Base-by-base conservation (phyloP, 2,797 vertebrate genomes). In the Mionectes olivaceus region DNA sequence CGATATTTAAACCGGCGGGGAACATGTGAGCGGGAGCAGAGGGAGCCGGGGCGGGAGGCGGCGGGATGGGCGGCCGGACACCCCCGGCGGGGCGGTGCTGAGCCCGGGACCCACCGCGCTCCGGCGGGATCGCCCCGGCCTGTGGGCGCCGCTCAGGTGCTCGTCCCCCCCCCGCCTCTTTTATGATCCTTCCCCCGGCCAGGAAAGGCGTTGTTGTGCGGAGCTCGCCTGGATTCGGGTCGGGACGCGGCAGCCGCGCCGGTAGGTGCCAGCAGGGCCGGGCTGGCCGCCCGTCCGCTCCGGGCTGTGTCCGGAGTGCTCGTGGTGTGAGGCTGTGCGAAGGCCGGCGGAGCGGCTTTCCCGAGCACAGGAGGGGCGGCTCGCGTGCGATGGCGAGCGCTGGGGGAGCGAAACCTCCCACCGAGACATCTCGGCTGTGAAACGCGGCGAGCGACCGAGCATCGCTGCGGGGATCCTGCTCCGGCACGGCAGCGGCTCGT, bases 261-360 rank as follows among this genome's bases (percentile, higher is more conserved):
- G 86, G 86, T 88, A 88, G 86, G 86, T 88, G 30, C 60, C 32
- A 22, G 74, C 83, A 10, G 56, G 24, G 55, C 83, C 4, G 63
- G 28, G 47, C 83, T 39, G 56, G n/a, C 71, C 52, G 61, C 63
- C 39, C 7, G 18, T 21, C 44, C 44, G 44, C 35, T 35, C 46
- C 46, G 46, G 23, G 46, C 46, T 47, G 21, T 44, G 43, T 44
- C 43, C 44, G 44, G 10, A 15, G 14, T 6, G 59, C 6, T 46
- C 14, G 3, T 2, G 33, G 60, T 11, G 22, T 1, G 14, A 1
- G 19, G 5, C 22, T 3, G 4, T 28, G 18, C 24, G 3, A 1
- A 19, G n/a, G 19, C 10, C 35, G 0, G 28, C 21, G 2, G 32
- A 17, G 59, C 4, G 8, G 33, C 32, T 44, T 3, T 6, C 43